Percentiles rank a stretch among this genome's conserved stretches.
Conservation (phyloP, 2,888 invertebrate genomes). For the Acrobasis repandana region DNA sequence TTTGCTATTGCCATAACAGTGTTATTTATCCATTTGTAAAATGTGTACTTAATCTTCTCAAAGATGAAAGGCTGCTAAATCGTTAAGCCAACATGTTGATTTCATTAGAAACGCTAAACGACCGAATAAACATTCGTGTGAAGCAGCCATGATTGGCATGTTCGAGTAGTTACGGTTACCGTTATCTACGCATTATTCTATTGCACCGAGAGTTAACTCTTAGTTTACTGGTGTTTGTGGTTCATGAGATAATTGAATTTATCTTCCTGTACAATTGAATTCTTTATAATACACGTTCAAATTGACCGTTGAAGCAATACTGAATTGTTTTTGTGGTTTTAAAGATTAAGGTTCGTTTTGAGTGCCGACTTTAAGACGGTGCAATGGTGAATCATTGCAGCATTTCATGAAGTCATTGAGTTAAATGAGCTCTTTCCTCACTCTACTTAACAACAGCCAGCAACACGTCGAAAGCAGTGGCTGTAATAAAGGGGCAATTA, state of each 20-base stretch:
- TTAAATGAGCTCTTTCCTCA: conserved; percentile 45
- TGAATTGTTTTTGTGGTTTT: too few species aligned
- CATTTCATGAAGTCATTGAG: conserved; percentile 38
- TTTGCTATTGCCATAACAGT: conserved; percentile 14
- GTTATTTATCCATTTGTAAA: conserved; percentile 2
- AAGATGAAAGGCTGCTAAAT: conserved; percentile 34
- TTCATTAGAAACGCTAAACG: conserved; percentile 58
- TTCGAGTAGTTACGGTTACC: conserved; percentile 27
- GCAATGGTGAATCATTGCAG: neutral
- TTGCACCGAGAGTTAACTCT: conserved; percentile 31
- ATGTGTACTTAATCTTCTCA: conserved; percentile 21
- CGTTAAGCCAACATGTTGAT: conserved; percentile 51
- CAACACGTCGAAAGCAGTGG: conserved; percentile 25
- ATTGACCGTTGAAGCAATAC: too few species aligned
- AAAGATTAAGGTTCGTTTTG: too few species aligned
- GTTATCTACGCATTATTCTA: conserved; percentile 43
- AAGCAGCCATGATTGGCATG: conserved; percentile 53
- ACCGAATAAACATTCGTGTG: conserved; percentile 59
- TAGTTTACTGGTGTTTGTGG: conserved; percentile 21
- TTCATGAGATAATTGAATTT: neutral
- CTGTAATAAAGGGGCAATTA: conserved; percentile 62
- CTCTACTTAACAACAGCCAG: conserved; percentile 30
- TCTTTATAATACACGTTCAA: neutral
- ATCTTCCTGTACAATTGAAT: neutral
- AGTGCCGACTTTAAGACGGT: too few species aligned